Evolutionary conservation across 2,888 invertebrate species (phyloP), one percentile per base, ranked within the genome.

Genomic region (Phymatocera aterrima): DNA sequence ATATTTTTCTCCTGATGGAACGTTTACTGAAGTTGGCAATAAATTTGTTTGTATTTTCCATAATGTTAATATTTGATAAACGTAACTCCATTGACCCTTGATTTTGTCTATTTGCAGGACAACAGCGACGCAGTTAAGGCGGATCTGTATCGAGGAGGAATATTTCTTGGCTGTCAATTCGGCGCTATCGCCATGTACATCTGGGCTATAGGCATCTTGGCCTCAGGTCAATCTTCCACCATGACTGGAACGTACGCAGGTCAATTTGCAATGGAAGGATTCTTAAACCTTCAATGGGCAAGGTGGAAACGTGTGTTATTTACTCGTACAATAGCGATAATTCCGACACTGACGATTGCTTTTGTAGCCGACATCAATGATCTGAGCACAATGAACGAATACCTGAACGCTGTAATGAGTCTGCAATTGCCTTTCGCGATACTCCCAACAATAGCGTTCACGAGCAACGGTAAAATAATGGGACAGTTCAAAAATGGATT

Each of bases 181-280:
- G 96, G 96, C 0, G 90, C 93, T 1, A 93, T 93, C 0, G 96
- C 96, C 12, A 94, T 96, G 95, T 96, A 96, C 85, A 95, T 97
- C 85, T 97, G 97, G 97, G 96, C 95, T 0, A 92, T 96, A 24
- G 97, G 97, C 46, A 95, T 96, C 84, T 90, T 95, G 78, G 96
- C 96, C 31, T 96, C 96, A 40, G 96, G 96, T 37, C 96, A 96
- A 89, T 96, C 95, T 83, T 96, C 96, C 43, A 96, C 96, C 4
- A 96, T 96, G 96, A 95, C 96, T 1, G 90, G 90, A 54, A 96
- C 96, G 0, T 96, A 96, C 88, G 95, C 96, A n/a, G 97, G 97
- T 1, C 97, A 97, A 88, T 97, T 96, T 90, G 95, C 95, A 0
- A 97, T 97, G 96, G 96, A 96, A 92, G 97, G 97, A 12, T 97